Conservation (phyloP, 2,113 vertebrate species). For the Parotia lawesii region DNA sequence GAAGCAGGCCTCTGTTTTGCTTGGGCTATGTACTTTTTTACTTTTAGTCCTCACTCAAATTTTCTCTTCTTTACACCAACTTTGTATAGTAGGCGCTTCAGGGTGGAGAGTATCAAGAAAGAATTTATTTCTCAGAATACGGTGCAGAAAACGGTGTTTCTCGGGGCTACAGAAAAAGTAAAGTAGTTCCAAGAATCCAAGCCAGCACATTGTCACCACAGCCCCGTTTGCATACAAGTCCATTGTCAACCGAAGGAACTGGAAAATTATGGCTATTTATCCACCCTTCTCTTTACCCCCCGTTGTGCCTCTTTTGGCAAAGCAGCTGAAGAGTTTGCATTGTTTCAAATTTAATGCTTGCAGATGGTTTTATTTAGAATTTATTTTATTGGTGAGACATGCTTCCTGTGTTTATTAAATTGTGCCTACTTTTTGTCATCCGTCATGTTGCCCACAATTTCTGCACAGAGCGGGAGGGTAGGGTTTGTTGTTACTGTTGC, state of each 20-base stretch:
- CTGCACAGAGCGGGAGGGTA: not conserved
- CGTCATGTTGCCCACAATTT: not conserved
- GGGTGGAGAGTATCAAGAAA: not conserved
- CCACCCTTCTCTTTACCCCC: not conserved
- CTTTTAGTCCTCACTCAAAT: not conserved
- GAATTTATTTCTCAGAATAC: not conserved
- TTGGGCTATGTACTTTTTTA: not conserved
- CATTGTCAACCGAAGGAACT: slow-evolving; percentile 4
- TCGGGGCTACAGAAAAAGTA: not conserved
- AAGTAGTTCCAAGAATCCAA: not conserved
- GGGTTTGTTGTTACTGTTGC: not conserved
- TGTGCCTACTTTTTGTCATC: not conserved
- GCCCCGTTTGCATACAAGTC: not conserved
- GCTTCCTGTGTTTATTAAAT: slow-evolving; percentile 37
- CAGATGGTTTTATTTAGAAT: slow-evolving; percentile 42
- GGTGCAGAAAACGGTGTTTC: not conserved
- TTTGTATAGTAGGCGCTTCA: not conserved
- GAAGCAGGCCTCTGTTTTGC: not conserved
- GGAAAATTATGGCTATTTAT: slow-evolving; percentile 14
- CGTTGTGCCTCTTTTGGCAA: slow-evolving; percentile 1
- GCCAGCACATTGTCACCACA: not conserved
- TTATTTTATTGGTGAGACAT: slow-evolving; percentile 26
- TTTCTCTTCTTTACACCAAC: not conserved
- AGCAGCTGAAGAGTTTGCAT: not conserved
- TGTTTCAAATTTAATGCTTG: not conserved